Percentiles rank a stretch among this genome's conserved stretches.
Evolutionary conservation across 1,140 invertebrate genomes (phyloP).

Genomic region (Paraescarpia echinospica): DNA sequence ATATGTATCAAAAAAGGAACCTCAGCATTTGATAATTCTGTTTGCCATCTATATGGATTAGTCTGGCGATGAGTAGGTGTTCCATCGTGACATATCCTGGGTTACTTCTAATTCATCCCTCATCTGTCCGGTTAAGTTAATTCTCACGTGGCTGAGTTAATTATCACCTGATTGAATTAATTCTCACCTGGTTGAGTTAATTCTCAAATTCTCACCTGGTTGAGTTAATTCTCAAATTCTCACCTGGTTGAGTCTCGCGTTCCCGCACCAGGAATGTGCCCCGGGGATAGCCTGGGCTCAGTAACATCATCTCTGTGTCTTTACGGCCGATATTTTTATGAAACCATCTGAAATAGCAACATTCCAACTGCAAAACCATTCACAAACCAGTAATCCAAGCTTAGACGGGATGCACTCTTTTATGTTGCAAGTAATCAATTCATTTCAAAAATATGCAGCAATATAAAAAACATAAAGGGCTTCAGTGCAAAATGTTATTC

Average conservation of each 20-base stretch:
- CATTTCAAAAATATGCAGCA: too few species aligned
- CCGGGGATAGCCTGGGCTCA: slow-evolving; percentile 87
- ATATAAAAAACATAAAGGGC: too few species aligned
- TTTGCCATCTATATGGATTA: not conserved
- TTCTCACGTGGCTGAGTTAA: too few species aligned
- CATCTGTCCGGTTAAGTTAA: not conserved
- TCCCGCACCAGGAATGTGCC: slow-evolving; percentile 95
- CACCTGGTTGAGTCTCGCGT: slow-evolving; percentile 62
- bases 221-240: not conserved
- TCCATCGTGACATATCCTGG: too few species aligned
- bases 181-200: too few species aligned
- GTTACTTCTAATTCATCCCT: not conserved
- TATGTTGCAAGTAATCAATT: too few species aligned
- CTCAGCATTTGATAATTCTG: not conserved
- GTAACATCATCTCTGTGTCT: slow-evolving; percentile 91
- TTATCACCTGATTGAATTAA: too few species aligned
- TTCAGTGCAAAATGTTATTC: too few species aligned
- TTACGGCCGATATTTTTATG: slow-evolving; percentile 81
- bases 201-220: too few species aligned
- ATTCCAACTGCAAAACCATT: not conserved
- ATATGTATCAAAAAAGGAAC: too few species aligned
- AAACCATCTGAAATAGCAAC: slow-evolving; percentile 75
- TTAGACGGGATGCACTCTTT: too few species aligned
- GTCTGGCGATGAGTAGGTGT: not conserved
- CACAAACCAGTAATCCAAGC: not conserved